Evolutionary conservation across 1,140 invertebrate genomes (phyloP), one percentile per base, ranked within the genome.

Genomic region (Drosophila truncata): DNA sequence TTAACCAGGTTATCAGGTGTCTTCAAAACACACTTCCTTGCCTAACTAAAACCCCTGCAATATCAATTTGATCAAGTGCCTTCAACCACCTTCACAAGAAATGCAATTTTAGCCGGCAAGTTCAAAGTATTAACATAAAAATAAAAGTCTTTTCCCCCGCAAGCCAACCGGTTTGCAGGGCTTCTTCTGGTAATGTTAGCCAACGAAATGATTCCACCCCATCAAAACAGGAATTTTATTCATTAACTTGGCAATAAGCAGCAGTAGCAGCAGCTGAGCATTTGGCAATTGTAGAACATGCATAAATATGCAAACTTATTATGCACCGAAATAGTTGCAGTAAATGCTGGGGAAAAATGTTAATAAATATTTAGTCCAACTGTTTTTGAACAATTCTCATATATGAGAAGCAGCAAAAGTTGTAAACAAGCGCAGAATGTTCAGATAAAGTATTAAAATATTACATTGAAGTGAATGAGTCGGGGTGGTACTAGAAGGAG

Each of bases 301-400:
- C 47, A 67, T 72, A 72, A 72, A 49, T 72, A 72, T 59, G 47
- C 66, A 29, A 67, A 70, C 63, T 70, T 70, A 67, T 37, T 67
- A 54, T 72, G 66, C 63, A 54, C 33, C 67, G n/a, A 59, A 71
- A 71, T 71, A 58, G 69, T 59, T 70, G 18, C 20, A 23, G 35
- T 49, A 42, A 57, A 49, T 74, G 25, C 59, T 37, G 18, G 72
- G 41, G 47, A 27, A 66, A 61, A 77, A 65, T 85, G 80, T 82
- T 85, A 85, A 86, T 85, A 86, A 87, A 87, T 82, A 79, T 75
- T 85, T 86, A 71, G 67, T 49, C 42, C 67, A 85, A 86, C 71
- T 75, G 61, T 59, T 79, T 75, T 49, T 52, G 41, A 87, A 83
- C 83, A 83, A 73, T 77, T 87, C 82, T 88, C 59, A 80, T 87